phyloP scores from a whole-genome alignment of 1,140 invertebrate species.

The Aphelenchoides fujianensis region DNA sequence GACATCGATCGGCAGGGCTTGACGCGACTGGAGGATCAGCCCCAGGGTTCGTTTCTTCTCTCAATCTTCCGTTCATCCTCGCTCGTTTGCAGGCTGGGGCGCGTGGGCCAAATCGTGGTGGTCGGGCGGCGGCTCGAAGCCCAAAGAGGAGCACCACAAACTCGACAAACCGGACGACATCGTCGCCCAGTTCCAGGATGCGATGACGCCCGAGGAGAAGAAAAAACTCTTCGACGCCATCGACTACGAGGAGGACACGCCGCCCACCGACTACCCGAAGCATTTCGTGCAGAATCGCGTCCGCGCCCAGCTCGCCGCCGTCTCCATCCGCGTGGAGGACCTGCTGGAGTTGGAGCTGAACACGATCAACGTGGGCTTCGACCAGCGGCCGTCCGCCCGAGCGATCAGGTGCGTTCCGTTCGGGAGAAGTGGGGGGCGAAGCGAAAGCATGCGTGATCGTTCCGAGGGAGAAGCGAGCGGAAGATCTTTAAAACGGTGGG shows the following conservation, averaged over 20 bases:
- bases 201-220: slow-evolving; percentile 87
- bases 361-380: slow-evolving; percentile 71
- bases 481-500: too few species aligned
- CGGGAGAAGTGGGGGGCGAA: too few species aligned
- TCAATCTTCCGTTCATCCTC: too few species aligned
- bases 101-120: slow-evolving; percentile 65
- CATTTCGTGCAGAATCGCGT: slow-evolving; percentile 58
- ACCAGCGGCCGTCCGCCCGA: slow-evolving; percentile 75
- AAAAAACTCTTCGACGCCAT: slow-evolving; percentile 87
- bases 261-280: slow-evolving; percentile 62
- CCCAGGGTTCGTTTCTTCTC: neutral
- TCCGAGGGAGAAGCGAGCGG: neutral
- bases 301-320: slow-evolving; percentile 42
- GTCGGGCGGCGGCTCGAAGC: slow-evolving; percentile 50
- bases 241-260: slow-evolving; percentile 74
- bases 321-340: slow-evolving; percentile 55
- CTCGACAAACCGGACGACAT: slow-evolving; percentile 32
- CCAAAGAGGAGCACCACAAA: too few species aligned
- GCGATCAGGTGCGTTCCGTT: slow-evolving; percentile 67
- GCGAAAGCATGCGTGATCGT: neutral
- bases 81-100: too few species aligned
- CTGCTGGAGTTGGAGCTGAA: slow-evolving; percentile 64
- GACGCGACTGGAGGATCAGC: slow-evolving; percentile 65
- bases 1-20: slow-evolving; percentile 70
- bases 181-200: slow-evolving; percentile 61